Base-by-base conservation (phyloP, 2,888 invertebrate species). In the Pilophorus perplexus region DNA sequence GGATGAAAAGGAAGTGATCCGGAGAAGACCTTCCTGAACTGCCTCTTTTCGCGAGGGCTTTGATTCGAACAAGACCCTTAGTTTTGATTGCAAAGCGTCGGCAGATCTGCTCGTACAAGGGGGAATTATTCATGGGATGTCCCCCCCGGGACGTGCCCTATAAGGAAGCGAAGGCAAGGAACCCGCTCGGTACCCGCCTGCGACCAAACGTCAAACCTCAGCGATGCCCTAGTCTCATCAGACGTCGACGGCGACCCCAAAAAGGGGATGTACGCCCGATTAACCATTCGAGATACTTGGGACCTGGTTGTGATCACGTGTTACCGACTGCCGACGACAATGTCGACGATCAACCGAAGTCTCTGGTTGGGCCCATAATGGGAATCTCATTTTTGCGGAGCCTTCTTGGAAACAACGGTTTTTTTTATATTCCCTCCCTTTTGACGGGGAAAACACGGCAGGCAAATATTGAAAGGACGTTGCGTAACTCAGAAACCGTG, bases 41-140 rank as follows among this genome's bases (percentile, higher is more conserved):
- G n/a, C n/a, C n/a, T n/a, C n/a, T n/a, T n/a, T n/a, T n/a, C n/a
- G n/a, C n/a, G 16, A 42, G 14, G 23, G 55, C 33, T 38, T 55
- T 55, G 55, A 55, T 55, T 55, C 55, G 64, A 64, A 64, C 44
- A 64, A 66, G 66, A 57, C 66, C 66, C 66, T 66, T 66, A 66
- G 66, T 66, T 66, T 66, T 66, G 66, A 66, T 66, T 66, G 66
- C 66, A 66, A 66, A 66, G 66, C 66, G 66, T 66, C 66, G 66
- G 66, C 66, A 46, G 44, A 28, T 27, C 48, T 25, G 33, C 20
- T 66, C 52, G 57, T 52, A 66, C 46, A 66, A 59, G 66, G 42
- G 66, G 57, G 66, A 66, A 66, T 66, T 66, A 66, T 66, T 66
- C 66, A 66, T 66, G 66, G 50, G 66, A 62, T 62, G 62, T 44